phyloP scores from a whole-genome alignment of 2,113 vertebrate species.

The Rhynchomys soricoides region DNA sequence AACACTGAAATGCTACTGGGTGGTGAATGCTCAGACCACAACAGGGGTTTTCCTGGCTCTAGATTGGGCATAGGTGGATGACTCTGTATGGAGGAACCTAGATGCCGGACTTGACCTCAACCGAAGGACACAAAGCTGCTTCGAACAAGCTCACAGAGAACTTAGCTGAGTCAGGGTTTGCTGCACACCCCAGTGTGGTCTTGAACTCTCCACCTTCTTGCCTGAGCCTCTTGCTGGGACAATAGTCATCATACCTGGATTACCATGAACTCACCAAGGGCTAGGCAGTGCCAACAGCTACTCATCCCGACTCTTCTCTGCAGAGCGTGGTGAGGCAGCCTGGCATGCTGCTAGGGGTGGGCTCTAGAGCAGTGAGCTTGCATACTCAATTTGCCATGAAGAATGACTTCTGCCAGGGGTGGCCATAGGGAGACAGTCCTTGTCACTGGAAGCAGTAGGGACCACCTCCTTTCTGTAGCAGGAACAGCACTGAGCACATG shows the following conservation, averaged over 20 bases:
- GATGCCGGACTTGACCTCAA: not conserved
- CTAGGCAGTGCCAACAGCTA: rapidly evolving
- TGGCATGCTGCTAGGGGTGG: not conserved
- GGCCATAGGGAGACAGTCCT: not conserved
- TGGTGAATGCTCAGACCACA: not conserved
- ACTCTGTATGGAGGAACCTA: not conserved
- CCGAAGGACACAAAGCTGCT: no score
- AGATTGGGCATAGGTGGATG: no score
- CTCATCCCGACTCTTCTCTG: not conserved
- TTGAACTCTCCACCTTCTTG: not conserved
- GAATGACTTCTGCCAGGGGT: not conserved
- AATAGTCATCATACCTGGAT: not conserved
- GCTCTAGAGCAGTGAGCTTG: not conserved
- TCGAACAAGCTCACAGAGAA: no score
- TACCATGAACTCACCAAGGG: not conserved
- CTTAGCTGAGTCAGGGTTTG: not conserved
- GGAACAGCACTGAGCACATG: rapidly evolving
- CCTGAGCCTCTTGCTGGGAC: not conserved
- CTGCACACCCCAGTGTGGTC: not conserved
- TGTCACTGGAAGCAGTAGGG: not conserved
- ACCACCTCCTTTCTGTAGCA: not conserved
- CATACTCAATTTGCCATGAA: not conserved
- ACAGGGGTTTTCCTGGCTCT: not conserved
- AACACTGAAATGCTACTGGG: not conserved
- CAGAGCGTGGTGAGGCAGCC: not conserved